phyloP scores from a whole-genome alignment of 2,888 invertebrate species.

The Leptopilina drosophilae region DNA sequence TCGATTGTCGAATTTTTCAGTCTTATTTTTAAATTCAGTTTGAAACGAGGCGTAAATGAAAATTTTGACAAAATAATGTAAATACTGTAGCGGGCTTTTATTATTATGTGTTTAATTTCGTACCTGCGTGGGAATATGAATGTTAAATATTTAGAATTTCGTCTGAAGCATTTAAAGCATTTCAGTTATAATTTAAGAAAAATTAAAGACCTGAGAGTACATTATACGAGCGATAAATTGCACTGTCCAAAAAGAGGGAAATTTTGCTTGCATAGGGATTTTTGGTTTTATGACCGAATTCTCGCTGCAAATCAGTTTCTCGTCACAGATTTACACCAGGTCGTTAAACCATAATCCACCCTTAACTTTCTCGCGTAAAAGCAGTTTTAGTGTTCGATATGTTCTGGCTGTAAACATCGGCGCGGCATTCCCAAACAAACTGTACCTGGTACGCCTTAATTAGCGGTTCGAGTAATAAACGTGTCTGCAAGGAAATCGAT shows the following conservation, averaged over 20 bases:
- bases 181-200: neutral
- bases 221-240: slow-evolving; percentile 14
- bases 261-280: slow-evolving; percentile 42
- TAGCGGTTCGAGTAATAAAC: slow-evolving; percentile 31
- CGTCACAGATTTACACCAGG: slow-evolving; percentile 59
- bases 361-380: slow-evolving; percentile 38
- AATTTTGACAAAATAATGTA: no score
- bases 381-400: slow-evolving; percentile 27
- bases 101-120: no score
- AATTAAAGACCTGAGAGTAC: neutral
- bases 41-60: no score
- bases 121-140: no score
- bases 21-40: neutral
- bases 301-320: slow-evolving; percentile 54
- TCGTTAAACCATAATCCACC: slow-evolving; percentile 57
- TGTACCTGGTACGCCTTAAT: slow-evolving; percentile 51
- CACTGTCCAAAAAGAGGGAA: slow-evolving; percentile 25
- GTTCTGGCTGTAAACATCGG: slow-evolving; percentile 50
- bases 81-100: no score
- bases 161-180: neutral
- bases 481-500: slow-evolving; percentile 34
- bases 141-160: no score
- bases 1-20: slow-evolving; percentile 1
- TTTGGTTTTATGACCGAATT: slow-evolving; percentile 47
- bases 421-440: slow-evolving; percentile 56